phyloP scores from a whole-genome alignment of 2,797 vertebrate species.

The Paratrypauchen microcephalus region DNA sequence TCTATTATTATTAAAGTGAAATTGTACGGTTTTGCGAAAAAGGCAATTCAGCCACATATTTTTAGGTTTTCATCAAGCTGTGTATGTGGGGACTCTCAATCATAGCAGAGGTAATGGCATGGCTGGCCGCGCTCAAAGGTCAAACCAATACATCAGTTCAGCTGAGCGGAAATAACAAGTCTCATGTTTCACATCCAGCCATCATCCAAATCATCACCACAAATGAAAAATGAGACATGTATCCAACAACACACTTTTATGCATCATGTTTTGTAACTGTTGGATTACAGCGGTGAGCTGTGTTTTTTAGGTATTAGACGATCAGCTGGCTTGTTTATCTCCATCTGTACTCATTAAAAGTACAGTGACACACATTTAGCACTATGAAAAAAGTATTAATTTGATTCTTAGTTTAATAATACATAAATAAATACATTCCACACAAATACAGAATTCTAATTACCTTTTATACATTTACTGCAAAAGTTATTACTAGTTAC shows the following conservation, averaged over 20 bases:
- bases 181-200: slow-evolving; percentile 37
- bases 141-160: slow-evolving; percentile 59
- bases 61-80: slow-evolving; percentile 33
- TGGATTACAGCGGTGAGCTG: slow-evolving; percentile 2
- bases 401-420: background rate
- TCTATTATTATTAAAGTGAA: background rate
- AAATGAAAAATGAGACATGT: slow-evolving; percentile 39
- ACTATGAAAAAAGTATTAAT: no score
- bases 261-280: slow-evolving; percentile 22
- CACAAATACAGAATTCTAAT: background rate
- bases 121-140: slow-evolving; percentile 52
- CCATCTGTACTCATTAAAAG: background rate
- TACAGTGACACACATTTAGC: no score
- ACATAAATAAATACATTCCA: background rate
- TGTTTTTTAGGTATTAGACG: slow-evolving; percentile 18
- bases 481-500: background rate
- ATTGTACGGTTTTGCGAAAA: slow-evolving; percentile 22
- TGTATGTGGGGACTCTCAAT: slow-evolving; percentile 43
- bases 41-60: slow-evolving; percentile 18
- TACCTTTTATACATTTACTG: background rate
- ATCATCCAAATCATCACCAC: slow-evolving; percentile 39
- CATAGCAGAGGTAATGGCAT: slow-evolving; percentile 48
- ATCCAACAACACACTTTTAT: slow-evolving; percentile 29
- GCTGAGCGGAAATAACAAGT: slow-evolving; percentile 50
- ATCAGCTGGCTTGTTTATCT: slow-evolving; percentile 12